phyloP scores from a whole-genome alignment of 2,797 vertebrate genomes.

The Neoniphon sammara region DNA sequence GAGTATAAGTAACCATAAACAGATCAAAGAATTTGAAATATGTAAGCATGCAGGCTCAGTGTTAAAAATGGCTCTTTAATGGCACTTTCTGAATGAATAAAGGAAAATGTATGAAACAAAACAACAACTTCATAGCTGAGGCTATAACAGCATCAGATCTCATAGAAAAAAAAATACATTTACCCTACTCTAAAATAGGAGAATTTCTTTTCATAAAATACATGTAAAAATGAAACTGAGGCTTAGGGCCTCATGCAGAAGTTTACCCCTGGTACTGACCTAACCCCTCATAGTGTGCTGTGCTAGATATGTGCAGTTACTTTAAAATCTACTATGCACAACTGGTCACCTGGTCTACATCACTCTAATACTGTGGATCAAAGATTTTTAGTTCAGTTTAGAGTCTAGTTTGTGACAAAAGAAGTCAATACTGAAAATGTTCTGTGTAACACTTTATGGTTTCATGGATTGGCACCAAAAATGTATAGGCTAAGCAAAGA shows the following conservation, averaged over 20 bases:
- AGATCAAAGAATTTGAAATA: conserved; percentile 78
- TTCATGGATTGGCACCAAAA: conserved; percentile 40
- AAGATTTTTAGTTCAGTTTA: conserved; percentile 62
- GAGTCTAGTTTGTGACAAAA: conserved; percentile 53
- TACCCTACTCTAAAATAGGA: conserved; percentile 68
- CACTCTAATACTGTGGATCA: conserved; percentile 55
- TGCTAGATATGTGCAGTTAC: conserved; percentile 63
- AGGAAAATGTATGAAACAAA: conserved; percentile 69
- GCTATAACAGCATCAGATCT: conserved; percentile 72
- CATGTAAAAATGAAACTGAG: conserved; percentile 62
- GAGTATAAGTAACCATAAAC: conserved; percentile 85
- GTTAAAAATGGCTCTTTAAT: conserved; percentile 85
- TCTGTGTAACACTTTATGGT: conserved; percentile 53
- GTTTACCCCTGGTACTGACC: conserved; percentile 68
- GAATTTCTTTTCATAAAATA: conserved; percentile 66
- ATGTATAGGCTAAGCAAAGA: conserved; percentile 37
- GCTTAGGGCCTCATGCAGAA: conserved; percentile 68
- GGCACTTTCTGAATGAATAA: conserved; percentile 78
- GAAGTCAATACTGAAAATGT: conserved; percentile 63
- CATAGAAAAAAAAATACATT: conserved; percentile 68
- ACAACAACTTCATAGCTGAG: conserved; percentile 66
- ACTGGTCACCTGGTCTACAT: conserved; percentile 56
- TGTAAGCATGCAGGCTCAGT: conserved; percentile 88
- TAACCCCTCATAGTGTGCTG: conserved; percentile 59
- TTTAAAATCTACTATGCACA: conserved; percentile 65